Evolutionary conservation across 1,140 invertebrate genomes (phyloP).

Genomic region (honey bee (Apis mellifera)): Amel_HAv3.1 CM009935.2:6564501-6565000

Average conservation of each 20-base stretch:
- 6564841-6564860: neutral
- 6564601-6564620: neutral
- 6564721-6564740: slow-evolving; percentile 51
- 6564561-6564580: slow-evolving; percentile 21
- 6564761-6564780: slow-evolving; percentile 67
- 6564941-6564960: slow-evolving; percentile 65
- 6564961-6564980: slow-evolving; percentile 71
- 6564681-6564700: neutral
- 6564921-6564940: slow-evolving; percentile 77
- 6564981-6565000: slow-evolving; percentile 74
- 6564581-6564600: neutral
- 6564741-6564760: slow-evolving; percentile 57
- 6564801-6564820: slow-evolving; percentile 55
- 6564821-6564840: neutral
- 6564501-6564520: slow-evolving; percentile 49
- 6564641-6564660: neutral
- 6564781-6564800: slow-evolving; percentile 72
- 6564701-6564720: neutral
- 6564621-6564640: neutral
- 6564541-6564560: slow-evolving; percentile 5
- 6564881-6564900: slow-evolving; percentile 70
- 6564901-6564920: slow-evolving; percentile 71
- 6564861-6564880: slow-evolving; percentile 67
- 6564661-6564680: neutral
- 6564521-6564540: slow-evolving; percentile 41